Evolutionary conservation across 2,888 invertebrate species (phyloP).

Genomic region (Dasysyrphus albostriatus): DNA sequence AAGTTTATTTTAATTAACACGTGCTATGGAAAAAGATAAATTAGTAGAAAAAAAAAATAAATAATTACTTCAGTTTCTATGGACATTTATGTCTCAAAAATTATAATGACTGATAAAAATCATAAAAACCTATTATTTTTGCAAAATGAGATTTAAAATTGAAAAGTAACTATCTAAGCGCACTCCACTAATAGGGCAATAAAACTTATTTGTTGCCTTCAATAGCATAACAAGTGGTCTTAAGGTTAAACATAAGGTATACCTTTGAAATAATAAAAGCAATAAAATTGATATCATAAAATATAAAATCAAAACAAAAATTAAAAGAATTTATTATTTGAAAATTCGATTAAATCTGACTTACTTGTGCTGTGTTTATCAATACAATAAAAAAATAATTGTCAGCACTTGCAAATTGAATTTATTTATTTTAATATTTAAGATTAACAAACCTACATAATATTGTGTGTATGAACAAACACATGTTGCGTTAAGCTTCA

Average conservation of each 20-base stretch:
- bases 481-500: neutral
- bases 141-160: neutral
- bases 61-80: neutral
- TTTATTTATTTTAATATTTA: neutral
- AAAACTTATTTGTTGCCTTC: neutral
- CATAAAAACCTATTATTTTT: neutral
- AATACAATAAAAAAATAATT: neutral
- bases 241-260: too few species aligned
- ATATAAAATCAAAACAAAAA: slow-evolving; percentile 27
- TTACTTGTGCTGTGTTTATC: slow-evolving; percentile 15
- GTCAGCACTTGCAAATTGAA: neutral
- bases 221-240: neutral
- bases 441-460: slow-evolving; percentile 1
- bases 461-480: too few species aligned
- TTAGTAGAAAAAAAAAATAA: neutral
- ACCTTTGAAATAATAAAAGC: slow-evolving; percentile 12
- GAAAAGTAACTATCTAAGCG: neutral
- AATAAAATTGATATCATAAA: slow-evolving; percentile 13
- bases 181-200: slow-evolving; percentile 5
- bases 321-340: neutral
- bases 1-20: neutral
- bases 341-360: slow-evolving; percentile 2
- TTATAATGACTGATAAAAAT: slow-evolving; percentile 11
- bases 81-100: neutral
- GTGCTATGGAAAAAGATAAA: neutral